A percentile compares a stretch with the other conserved stretches of the same genome.
Evolutionary conservation across 1,140 invertebrate genomes (phyloP).

Genomic region (Prorops nasuta): DNA sequence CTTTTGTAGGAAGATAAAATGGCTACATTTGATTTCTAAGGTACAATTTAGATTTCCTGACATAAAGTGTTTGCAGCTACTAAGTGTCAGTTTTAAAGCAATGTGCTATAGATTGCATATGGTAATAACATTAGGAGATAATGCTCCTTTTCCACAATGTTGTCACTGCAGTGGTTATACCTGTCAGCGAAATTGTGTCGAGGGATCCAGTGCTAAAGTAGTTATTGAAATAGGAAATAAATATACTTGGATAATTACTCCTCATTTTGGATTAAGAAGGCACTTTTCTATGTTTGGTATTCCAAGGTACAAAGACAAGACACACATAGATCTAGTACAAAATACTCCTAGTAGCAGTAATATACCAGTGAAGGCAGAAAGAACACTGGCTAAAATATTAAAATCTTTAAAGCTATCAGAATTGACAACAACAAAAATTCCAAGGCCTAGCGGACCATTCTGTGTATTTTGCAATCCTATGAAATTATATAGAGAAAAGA

Average conservation of each 20-base stretch:
- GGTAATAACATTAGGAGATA: conserved; percentile 48
- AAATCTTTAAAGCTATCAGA: conserved; percentile 45
- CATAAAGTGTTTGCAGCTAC: conserved; percentile 49
- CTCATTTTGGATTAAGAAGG: conserved; percentile 45
- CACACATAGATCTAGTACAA: conserved; percentile 36
- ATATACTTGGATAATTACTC: conserved; percentile 55
- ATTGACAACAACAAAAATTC: conserved; percentile 39
- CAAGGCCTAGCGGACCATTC: conserved; percentile 50
- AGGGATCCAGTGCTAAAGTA: conserved; percentile 50
- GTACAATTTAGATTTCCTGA: conserved; percentile 53
- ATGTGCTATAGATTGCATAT: conserved; percentile 54
- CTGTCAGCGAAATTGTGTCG: conserved; percentile 53
- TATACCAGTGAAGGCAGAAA: conserved; percentile 41
- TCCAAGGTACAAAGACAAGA: conserved; percentile 49
- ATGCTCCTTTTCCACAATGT: conserved; percentile 49
- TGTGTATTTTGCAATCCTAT: conserved; percentile 53
- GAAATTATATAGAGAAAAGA: conserved; percentile 51
- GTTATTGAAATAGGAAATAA: conserved; percentile 58
- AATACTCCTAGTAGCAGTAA: conserved; percentile 42
- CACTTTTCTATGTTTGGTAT: conserved; percentile 55
- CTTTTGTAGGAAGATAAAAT: conserved; percentile 54
- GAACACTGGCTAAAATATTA: conserved; percentile 45
- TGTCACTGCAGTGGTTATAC: conserved; percentile 54
- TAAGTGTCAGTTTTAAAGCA: conserved; percentile 52
- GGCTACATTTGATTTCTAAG: conserved; percentile 49